phyloP scores from a whole-genome alignment of 1,140 invertebrate species.

The Caenorhabditis latens region DNA sequence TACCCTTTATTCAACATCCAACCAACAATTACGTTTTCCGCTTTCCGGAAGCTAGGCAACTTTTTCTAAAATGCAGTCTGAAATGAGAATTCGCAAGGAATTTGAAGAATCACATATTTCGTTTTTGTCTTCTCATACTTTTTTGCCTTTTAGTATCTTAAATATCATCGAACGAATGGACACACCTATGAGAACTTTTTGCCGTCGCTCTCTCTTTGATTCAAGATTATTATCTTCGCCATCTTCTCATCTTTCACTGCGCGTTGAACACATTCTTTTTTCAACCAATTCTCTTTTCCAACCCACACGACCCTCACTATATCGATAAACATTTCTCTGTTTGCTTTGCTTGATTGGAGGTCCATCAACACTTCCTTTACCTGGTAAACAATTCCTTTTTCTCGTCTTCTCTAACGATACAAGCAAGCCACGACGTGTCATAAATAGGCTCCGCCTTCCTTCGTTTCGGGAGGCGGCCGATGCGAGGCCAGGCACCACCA shows the following conservation, averaged over 20 bases:
- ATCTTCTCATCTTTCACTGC: neutral
- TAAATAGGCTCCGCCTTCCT: constrained; percentile 41
- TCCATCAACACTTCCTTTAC: neutral
- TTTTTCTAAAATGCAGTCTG: too few relatives aligned
- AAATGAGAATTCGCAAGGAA: neutral
- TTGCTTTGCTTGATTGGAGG: neutral
- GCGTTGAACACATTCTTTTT: constrained; percentile 4
- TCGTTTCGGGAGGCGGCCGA: constrained; percentile 52
- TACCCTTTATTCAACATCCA: too few relatives aligned
- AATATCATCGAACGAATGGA: constrained; percentile 33
- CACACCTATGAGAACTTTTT: constrained; percentile 31
- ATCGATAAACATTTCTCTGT: neutral
- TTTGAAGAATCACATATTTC: neutral
- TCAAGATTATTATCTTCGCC: constrained; percentile 10
- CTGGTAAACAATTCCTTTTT: constrained; percentile 19
- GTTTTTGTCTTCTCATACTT: neutral
- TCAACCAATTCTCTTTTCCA: neutral
- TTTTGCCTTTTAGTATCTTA: neutral
- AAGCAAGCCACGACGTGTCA: constrained; percentile 47
- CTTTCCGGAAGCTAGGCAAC: neutral
- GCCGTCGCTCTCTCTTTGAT: neutral
- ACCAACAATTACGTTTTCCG: neutral
- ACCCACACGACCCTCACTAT: neutral
- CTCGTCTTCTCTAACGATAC: constrained; percentile 36
- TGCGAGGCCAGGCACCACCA: constrained; percentile 52